Percentiles rank a stretch among this genome's conserved stretches.
Conservation (phyloP, 2,113 vertebrate species). For the Potamarius usumacintae region DNA sequence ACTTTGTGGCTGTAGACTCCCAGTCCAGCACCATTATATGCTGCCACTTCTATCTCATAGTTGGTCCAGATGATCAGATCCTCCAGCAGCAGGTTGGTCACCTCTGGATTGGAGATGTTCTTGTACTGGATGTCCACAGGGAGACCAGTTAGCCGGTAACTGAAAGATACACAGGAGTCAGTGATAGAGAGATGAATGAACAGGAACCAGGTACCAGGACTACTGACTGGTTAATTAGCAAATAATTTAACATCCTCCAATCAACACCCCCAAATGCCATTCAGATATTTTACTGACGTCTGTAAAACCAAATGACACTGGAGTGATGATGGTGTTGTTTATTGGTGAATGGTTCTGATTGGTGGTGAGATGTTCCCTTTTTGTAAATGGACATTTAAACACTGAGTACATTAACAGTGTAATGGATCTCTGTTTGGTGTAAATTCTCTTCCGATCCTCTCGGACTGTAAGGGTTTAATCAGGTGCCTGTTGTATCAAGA, state of each 20-base stretch:
- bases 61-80: conserved; percentile 99
- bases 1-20: conserved; percentile 93
- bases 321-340: background rate
- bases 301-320: too few species aligned
- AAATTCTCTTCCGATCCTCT: background rate
- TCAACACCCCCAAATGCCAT: background rate
- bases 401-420: background rate
- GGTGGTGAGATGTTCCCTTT: background rate
- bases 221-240: background rate
- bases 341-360: background rate
- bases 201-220: background rate
- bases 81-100: conserved; percentile 91
- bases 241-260: background rate
- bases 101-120: conserved; percentile 89
- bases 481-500: background rate
- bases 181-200: background rate
- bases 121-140: conserved; percentile 96
- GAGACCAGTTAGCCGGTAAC: conserved; percentile 92
- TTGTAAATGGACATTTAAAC: background rate
- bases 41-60: conserved; percentile 96
- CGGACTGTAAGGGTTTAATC: background rate
- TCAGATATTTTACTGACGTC: background rate
- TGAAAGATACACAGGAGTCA: conserved; percentile 56
- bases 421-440: background rate
- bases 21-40: conserved; percentile 90